Evolutionary conservation across 2,888 invertebrate genomes (phyloP), one percentile per base, ranked within the genome.

Genomic region (Neoaliturus tenellus): DNA sequence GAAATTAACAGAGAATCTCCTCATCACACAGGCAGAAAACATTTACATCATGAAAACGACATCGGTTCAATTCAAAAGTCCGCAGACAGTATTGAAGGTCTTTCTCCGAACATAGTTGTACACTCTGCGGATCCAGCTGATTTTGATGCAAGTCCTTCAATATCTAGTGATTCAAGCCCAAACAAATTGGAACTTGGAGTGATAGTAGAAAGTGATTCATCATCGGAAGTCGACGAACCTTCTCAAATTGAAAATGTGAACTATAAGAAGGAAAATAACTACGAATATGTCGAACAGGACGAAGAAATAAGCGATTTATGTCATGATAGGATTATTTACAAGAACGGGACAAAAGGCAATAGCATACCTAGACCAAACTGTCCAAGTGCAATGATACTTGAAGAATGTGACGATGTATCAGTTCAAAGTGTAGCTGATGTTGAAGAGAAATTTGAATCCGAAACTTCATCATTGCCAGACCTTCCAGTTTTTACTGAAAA

Each of bases 151-250:
- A 78, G 78, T 78, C 78, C 78, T 5, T 2, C 2, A n/a, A 14
- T 25, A 3, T 78, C 78, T 5, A 55, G 78, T 33, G 55, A 78
- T 31, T 33, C 55, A 17, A 78, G 78, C 48, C 78, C 78, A 8
- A 78, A 55, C 48, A 28, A 23, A 31, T 17, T 78, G 33, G 78
- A 78, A 35, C 78, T 78, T 17, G 55, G 78, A 14, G 78, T 78
- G 17, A 78, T 78, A 14, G 55, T 55, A n/a, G 78, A 78, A 33
- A 78, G 78, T 23, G 78, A 78, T 20, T 78, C 78, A 14, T 78
- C 78, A 8, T 78, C 78, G 1, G 78, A 78, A 23, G n/a, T 78
- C 1, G 78, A 78, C 44, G 78, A 78, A 55, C 78, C 78, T 3
- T 78, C 78, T 12, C 55, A 78, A 35, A 78, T 78, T 23, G 78